Percentiles rank a stretch among this genome's conserved stretches.
Conservation (phyloP, 2,797 vertebrate species). For the Rousettus madagascariensis region DNA sequence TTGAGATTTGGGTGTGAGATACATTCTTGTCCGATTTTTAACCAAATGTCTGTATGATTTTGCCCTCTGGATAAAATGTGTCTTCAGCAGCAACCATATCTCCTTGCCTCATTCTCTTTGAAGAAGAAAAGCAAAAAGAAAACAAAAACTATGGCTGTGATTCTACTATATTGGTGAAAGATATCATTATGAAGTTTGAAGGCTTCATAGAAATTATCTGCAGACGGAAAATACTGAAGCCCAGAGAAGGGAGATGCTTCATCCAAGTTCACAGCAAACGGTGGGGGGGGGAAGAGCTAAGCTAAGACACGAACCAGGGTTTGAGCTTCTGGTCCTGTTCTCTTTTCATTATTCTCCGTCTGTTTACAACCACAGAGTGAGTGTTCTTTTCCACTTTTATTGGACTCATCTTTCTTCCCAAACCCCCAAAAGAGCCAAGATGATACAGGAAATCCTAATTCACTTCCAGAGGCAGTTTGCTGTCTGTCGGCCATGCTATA, state of each 20-base stretch:
- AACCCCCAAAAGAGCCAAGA: not conserved
- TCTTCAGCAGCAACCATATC: not conserved
- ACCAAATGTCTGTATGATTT: not conserved
- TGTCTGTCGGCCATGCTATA: not conserved
- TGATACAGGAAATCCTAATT: conserved; percentile 27
- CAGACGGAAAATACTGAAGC: not conserved
- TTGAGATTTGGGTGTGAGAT: not conserved
- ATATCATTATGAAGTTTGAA: not conserved
- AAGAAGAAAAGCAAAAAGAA: conserved; percentile 3
- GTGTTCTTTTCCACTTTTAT: not conserved
- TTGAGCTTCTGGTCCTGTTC: not conserved
- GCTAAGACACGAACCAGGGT: not conserved
- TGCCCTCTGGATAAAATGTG: not conserved
- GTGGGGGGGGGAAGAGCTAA: not conserved
- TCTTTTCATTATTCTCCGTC: not conserved
- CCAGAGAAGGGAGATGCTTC: not conserved
- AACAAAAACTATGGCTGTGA: not conserved
- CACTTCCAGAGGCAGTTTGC: conserved; percentile 20
- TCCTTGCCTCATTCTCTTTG: not conserved
- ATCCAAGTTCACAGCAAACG: not conserved
- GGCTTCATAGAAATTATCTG: not conserved
- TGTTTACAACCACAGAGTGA: not conserved
- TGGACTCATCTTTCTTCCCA: not conserved
- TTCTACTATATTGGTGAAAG: not conserved
- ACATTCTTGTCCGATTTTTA: not conserved